Evolutionary conservation across 2,888 invertebrate genomes (phyloP).

Genomic region (Synergus itoensis): DNA sequence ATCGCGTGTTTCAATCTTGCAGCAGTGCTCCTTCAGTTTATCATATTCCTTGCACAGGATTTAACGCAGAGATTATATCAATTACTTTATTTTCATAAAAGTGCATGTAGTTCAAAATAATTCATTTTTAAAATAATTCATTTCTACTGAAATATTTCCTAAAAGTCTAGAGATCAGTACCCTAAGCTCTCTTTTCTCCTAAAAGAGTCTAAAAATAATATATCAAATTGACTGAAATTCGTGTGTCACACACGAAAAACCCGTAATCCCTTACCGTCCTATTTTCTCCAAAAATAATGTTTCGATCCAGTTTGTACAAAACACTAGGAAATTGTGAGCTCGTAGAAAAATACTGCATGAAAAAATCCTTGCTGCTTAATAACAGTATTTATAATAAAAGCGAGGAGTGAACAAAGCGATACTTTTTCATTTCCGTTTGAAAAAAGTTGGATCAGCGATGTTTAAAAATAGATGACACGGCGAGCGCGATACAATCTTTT

Average conservation of each 20-base stretch:
- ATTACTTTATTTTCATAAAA: neutral
- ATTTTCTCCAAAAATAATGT: neutral
- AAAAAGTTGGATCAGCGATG: constrained; percentile 34
- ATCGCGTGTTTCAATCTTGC: constrained; percentile 60
- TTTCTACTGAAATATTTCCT: neutral
- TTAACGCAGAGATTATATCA: constrained; percentile 15
- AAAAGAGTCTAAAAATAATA: neutral
- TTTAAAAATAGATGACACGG: constrained; percentile 37
- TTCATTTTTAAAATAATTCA: no score
- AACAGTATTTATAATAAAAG: constrained; percentile 22
- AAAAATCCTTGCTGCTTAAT: constrained; percentile 25
- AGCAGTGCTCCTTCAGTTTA: neutral
- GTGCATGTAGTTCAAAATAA: no score
- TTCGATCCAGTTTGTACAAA: neutral
- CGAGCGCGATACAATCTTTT: constrained; percentile 32
- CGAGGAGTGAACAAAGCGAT: constrained; percentile 23
- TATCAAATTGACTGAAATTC: neutral
- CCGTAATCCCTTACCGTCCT: neutral
- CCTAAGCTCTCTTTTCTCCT: no score
- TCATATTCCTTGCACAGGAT: constrained; percentile 1
- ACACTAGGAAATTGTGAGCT: constrained; percentile 13
- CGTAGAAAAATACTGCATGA: constrained; percentile 8
- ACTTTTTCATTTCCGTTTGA: constrained; percentile 36
- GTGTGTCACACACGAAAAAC: neutral
- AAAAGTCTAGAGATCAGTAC: neutral